Conservation (phyloP, 2,888 invertebrate genomes). For the Lissocephala sabroskyi region DNA sequence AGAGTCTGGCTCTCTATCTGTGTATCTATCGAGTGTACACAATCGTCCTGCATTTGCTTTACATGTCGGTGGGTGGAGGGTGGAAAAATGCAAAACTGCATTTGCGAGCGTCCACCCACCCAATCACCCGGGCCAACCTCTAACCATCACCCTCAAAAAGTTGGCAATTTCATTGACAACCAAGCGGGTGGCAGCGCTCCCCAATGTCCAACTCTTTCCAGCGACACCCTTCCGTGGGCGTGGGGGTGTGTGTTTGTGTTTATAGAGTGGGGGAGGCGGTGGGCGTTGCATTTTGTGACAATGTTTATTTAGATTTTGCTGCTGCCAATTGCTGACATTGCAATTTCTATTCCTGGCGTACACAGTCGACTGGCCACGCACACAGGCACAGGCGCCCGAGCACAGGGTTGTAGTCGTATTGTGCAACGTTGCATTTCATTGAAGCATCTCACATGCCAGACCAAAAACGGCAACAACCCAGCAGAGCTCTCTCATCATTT, state of each 20-base stretch:
- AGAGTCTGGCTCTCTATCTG: constrained; percentile 25
- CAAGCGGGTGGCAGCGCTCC: constrained; percentile 24
- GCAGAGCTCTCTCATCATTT: too few species aligned
- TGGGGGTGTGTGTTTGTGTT: constrained; percentile 1
- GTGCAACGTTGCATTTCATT: constrained; percentile 56
- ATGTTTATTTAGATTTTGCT: constrained; percentile 68
- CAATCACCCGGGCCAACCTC: background rate
- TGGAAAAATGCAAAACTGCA: constrained; percentile 42
- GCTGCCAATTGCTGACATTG: constrained; percentile 68
- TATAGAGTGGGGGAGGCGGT: background rate
- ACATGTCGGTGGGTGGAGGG: constrained; percentile 17
- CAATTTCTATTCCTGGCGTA: constrained; percentile 59
- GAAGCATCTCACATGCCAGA: constrained; percentile 11
- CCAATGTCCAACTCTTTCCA: too few species aligned
- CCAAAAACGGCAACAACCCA: background rate
- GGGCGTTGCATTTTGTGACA: constrained; percentile 58
- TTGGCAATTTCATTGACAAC: constrained; percentile 59
- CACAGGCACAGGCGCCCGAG: constrained; percentile 18
- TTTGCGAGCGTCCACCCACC: background rate
- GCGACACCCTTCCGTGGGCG: too few species aligned
- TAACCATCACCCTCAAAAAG: background rate
- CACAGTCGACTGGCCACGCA: constrained; percentile 27
- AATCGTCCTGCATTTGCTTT: background rate
- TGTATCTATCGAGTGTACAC: constrained; percentile 19
- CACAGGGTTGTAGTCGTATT: constrained; percentile 43